Conservation (phyloP, 1,140 invertebrate genomes). For the Trichogramma pretiosum region DNA sequence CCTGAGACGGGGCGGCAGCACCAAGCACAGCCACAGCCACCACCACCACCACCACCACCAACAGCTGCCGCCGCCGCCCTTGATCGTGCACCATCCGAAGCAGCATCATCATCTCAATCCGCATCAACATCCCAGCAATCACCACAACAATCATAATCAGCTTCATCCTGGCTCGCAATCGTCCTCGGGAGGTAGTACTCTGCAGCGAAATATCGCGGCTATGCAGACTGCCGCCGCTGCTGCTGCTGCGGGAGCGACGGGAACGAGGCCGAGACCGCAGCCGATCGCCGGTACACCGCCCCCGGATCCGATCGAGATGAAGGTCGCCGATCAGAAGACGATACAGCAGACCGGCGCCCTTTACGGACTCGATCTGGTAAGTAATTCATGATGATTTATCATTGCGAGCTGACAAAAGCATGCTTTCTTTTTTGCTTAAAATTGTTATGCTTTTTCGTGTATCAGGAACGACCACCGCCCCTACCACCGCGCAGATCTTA, state of each 20-base stretch:
- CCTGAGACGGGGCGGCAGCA: neutral
- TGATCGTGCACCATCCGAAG: too few species aligned
- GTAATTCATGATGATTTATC: constrained; percentile 17
- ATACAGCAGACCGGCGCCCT: constrained; percentile 83
- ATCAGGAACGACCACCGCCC: constrained; percentile 79
- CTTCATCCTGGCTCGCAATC: constrained; percentile 42
- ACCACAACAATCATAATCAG: neutral
- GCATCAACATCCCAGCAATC: too few species aligned
- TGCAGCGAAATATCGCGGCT: constrained; percentile 31
- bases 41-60: too few species aligned
- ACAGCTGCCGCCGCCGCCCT: too few species aligned
- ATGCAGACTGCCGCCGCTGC: neutral
- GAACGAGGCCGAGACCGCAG: constrained; percentile 66
- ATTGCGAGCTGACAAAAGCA: neutral
- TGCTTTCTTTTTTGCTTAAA: neutral
- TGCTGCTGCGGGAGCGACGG: constrained; percentile 32
- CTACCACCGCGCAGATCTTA: constrained; percentile 82
- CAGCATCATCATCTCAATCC: too few species aligned
- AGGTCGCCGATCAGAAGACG: constrained; percentile 73
- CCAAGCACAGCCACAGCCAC: too few species aligned
- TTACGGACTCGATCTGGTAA: constrained; percentile 80
- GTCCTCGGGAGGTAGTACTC: too few species aligned
- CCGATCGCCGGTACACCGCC: constrained; percentile 80
- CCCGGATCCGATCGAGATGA: constrained; percentile 65
- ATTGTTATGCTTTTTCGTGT: constrained; percentile 17